phyloP scores from a whole-genome alignment of 2,113 vertebrate genomes.

The Tichodroma muraria region DNA sequence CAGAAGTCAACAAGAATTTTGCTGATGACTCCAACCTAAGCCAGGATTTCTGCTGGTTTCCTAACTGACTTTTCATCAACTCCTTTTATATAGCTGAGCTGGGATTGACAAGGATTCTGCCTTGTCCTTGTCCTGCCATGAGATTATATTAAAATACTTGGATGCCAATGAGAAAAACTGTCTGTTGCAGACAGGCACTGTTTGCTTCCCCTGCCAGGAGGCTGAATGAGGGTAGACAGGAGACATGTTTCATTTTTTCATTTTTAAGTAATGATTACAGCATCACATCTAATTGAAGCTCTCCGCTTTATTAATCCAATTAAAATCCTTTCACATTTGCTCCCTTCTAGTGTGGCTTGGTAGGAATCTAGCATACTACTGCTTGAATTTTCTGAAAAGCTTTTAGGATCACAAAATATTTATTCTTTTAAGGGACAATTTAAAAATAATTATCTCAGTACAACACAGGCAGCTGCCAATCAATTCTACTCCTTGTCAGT shows the following conservation, averaged over 20 bases:
- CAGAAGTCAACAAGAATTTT: neutral
- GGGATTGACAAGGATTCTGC: neutral
- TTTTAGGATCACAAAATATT: neutral
- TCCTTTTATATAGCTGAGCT: neutral
- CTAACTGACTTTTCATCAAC: neutral
- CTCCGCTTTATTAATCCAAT: neutral
- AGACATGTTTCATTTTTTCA: constrained; percentile 23
- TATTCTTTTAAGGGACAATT: neutral
- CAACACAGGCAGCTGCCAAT: constrained; percentile 61
- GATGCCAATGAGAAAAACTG: neutral
- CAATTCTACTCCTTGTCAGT: constrained; percentile 14
- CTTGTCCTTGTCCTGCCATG: neutral
- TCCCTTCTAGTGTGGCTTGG: neutral
- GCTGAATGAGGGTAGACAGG: neutral
- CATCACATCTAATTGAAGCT: neutral
- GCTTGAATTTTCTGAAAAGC: neutral
- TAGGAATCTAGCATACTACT: neutral
- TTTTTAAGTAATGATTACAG: constrained; percentile 25
- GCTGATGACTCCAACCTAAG: neutral
- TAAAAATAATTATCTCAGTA: neutral
- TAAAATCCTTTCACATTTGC: neutral
- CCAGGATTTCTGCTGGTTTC: neutral
- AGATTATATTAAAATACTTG: neutral
- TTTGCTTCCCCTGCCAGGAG: constrained; percentile 31
- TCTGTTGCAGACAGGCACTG: neutral